Base-by-base conservation (phyloP, 2,888 invertebrate species). In the Sepioteuthis lessoniana region DNA sequence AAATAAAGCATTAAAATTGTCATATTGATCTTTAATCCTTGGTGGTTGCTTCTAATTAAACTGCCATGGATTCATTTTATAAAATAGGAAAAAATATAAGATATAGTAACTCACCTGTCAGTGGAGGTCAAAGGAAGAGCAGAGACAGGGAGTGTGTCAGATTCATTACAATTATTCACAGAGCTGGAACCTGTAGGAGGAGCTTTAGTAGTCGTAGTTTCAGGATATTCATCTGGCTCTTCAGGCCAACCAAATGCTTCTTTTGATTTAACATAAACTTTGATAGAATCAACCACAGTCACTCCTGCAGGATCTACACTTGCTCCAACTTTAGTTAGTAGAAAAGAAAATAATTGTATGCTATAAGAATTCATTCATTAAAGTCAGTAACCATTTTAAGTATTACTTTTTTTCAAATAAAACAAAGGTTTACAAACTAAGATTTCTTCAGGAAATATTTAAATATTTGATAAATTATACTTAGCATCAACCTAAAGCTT, bases 181-280 rank as follows among this genome's bases (percentile, higher is more conserved):
- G 92, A 47, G 35, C 35, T 47, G 21, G 92, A 42, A 19, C 92
- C 92, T 47, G 94, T 93, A 10, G 95, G 91, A 0, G 93, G 38
- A 37, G 94, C 94, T 42, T 94, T 94, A 19, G 95, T 60, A 42
- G 95, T 95, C 37, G 95, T 95, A 38, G 95, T 94, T 91, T 97
- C 97, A n/a, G 95, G 95, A 94, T 96, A 96, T 92, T 99, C 99
- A 96, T 99, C 99, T 21, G 98, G 98, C 96, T 99, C 99, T 97
- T 99, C 99, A 0, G 99, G 99, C 99, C 99, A 99, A 91, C 99
- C 99, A 96, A 99, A 99, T 0, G 98, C 98, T 97, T 99, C 99
- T 97, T 99, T 99, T 1, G 98, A 98, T 97, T 99, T 99, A 1
- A 99, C 99, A 97, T 99, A 99, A 38, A 99, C 98, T 98, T 99